Base-by-base conservation (phyloP, 2,888 invertebrate genomes). In the Tiliacea citrago region DNA sequence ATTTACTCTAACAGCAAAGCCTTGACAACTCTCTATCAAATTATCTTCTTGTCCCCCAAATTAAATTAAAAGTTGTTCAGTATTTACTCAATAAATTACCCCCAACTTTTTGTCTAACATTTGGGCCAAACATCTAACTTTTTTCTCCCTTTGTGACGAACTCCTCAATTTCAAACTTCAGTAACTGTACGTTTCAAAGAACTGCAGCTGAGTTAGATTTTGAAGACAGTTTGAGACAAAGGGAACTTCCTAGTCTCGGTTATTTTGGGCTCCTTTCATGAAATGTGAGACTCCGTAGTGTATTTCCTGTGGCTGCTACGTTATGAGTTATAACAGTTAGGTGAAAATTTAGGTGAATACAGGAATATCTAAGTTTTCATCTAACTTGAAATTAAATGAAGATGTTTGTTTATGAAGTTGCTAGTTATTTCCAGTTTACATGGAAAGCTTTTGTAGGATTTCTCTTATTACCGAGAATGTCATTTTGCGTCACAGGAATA, bases 11-110 rank as follows among this genome's bases (percentile, higher is more conserved):
- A 29, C n/a, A 35, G 16, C 16, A 35, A 49, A 74, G n/a, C 55
- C 55, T 67, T 24, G 55, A 45, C 29, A 47, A 51, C 39, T 58
- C 10, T 60, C 6, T 66, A 68, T 68, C 57, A 74, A 78, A 73
- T 79, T 66, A 75, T 72, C 47, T 66, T 39, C 45, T 67, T 74
- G 49, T 51, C 69, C 65, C 12, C 75, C n/a, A 63, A 80, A 73
- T 82, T 80, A 53, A 21, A 80, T 83, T 65, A 53, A 72, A 73
- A 77, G n/a, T 69, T 72, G 21, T 66, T 47, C 66, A 68, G 63
- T 78, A 60, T 75, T 79, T 83, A 65, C 81, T 65, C 70, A 73
- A 77, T 85, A 55, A 75, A 77, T 82, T 65, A 75, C 35, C 29
- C 24, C 39, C 60, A 78, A 81, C 63, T 84, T 82, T 83, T 70